Evolutionary conservation across 1,140 invertebrate species (phyloP), one percentile per base, ranked within the genome.

Genomic region (Pseudomyrmex pallidus): DNA sequence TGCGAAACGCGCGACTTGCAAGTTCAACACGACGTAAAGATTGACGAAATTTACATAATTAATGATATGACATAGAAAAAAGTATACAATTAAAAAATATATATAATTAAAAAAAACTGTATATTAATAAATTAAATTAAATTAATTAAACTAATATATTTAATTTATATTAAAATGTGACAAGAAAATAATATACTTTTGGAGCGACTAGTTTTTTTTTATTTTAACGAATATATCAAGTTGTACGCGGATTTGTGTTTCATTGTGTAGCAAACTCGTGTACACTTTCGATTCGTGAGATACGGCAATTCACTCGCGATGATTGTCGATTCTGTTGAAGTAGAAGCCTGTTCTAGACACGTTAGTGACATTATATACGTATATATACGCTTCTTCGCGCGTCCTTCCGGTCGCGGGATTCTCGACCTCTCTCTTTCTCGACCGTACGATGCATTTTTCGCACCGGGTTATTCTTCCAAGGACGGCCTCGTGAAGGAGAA

Each of bases 401-500:
- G 50, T 83, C 54, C 73, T 88, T 88, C 57, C 74, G 54, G 84
- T 74, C 68, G 20, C 22, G 63, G 68, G 62, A 86, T 62, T 78
- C 73, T 83, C 74, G 59, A 83, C 52, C 85, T 70, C 44, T 52
- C 22, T 22, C 35, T 56, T 5, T n/a, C 52, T n/a, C 12, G 35
- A 35, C 35, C 35, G 35, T 35, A 35, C 35, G 35, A 61, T 54
- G 44, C 61, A 22, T 84, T 82, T 86, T 82, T 90, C 80, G 22
- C 63, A 63, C 61, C 63, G 20, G 20, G 48, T 22, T 83, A 82
- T 68, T 73, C 70, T 59, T 46, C n/a, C 85, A 87, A 88, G 86
- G 66, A 89, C 85, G 83, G 73, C 62, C 67, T 84, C 77, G 61
- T 56, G 66, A 85, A 88, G 84, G 77, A 87, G 77, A 78, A 89